Evolutionary conservation across 1,140 invertebrate species (phyloP), one percentile per base, ranked within the genome.

Genomic region (Metopolophium dirhodum): DNA sequence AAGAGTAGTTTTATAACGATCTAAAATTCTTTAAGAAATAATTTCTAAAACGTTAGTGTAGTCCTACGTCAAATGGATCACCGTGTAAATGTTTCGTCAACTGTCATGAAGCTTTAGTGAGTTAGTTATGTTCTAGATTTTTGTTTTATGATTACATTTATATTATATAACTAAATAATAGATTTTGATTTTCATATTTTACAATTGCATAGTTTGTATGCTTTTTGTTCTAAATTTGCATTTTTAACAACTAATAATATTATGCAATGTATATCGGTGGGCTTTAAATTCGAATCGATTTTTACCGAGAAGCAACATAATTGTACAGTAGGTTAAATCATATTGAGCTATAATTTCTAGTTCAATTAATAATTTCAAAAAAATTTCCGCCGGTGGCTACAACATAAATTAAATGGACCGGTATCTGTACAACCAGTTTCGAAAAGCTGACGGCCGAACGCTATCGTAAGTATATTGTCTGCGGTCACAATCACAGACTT

Each of bases 331-430:
- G 14, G n/a, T 77, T n/a, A n/a, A 77, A 77, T 77, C 30, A 77
- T 68, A 35, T 20, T 7, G 61, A 77, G 2, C 61, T n/a, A n/a
- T 77, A 20, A 18, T 77, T 18, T 77, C 30, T 77, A 35, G 61
- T 77, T 77, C 61, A 77, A 77, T 77, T 77, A 77, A 77, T 77
- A 77, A 77, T 77, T 77, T 77, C 61, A 77, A 77, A 77, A 77
- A 77, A 77, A 77, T 77, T 77, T 77, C 61, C n/a, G 30, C 61
- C 30, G 30, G 30, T 35, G n/a, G n/a, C 30, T 77, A 77, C n/a
- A n/a, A 77, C 14, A 77, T 77, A 77, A 77, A 77, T 77, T 77
- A 77, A 77, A 77, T 77, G 61, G 30, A 77, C 61, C 61, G n/a
- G 61, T 77, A 77, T 77, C 30, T 77, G 61, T 77, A 51, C 14